A percentile compares a stretch with the other conserved stretches of the same genome.
Evolutionary conservation across 2,113 vertebrate genomes (phyloP).

Genomic region (western clawed frog (Xenopus tropicalis)): UCB_Xtro_10.0 CM004450.2:69023001-69023500

Average conservation of each 20-base stretch:
- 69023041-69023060: constrained; percentile 37
- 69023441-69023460: too few species aligned
- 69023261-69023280: constrained; percentile 59
- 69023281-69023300: constrained; percentile 62
- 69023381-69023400: too few species aligned
- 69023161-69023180: constrained; percentile 52
- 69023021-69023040: constrained; percentile 41
- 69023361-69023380: constrained; percentile 52
- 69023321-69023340: constrained; percentile 55
- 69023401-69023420: too few species aligned
- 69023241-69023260: constrained; percentile 69
- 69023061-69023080: constrained; percentile 48
- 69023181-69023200: constrained; percentile 46
- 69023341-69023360: constrained; percentile 58
- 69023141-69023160: constrained; percentile 28
- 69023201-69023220: constrained; percentile 65
- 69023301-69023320: constrained; percentile 52
- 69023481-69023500: too few species aligned
- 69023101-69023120: constrained; percentile 58
- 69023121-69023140: constrained; percentile 49
- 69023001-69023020: constrained; percentile 47
- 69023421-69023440: too few species aligned
- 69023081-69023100: constrained; percentile 43
- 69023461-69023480: too few species aligned
- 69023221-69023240: constrained; percentile 76